Conservation (phyloP, 1,140 invertebrate genomes). For the Tachypleus tridentatus region DNA sequence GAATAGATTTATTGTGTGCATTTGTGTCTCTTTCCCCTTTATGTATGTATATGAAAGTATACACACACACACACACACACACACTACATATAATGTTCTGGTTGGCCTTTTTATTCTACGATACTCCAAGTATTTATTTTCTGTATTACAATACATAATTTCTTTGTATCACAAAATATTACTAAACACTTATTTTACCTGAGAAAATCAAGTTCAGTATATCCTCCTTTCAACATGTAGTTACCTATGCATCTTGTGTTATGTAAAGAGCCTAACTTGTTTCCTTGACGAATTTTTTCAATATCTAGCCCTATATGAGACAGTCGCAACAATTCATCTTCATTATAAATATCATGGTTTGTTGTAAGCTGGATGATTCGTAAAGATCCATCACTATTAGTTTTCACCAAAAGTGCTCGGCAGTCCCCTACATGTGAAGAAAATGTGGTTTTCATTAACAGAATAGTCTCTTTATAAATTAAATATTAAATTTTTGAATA, state of each 20-base stretch:
- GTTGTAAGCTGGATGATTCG: constrained; percentile 65
- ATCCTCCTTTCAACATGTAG: constrained; percentile 72
- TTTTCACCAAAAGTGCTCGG: constrained; percentile 65
- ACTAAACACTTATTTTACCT: constrained; percentile 24
- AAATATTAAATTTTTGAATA: too few relatives aligned
- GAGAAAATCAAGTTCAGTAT: constrained; percentile 62
- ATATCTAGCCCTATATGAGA: constrained; percentile 54
- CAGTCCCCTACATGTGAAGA: constrained; percentile 40
- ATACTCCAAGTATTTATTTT: neutral
- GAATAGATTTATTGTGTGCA: too few relatives aligned
- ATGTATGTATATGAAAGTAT: too few relatives aligned
- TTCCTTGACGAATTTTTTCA: constrained; percentile 46
- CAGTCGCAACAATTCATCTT: constrained; percentile 63
- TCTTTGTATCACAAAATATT: too few relatives aligned
- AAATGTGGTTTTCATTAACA: neutral
- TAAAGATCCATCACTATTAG: constrained; percentile 63
- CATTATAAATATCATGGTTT: constrained; percentile 70
- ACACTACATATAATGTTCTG: too few relatives aligned
- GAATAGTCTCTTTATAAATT: too few relatives aligned
- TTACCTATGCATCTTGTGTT: constrained; percentile 67
- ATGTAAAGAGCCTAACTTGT: constrained; percentile 40
- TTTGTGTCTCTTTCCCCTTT: too few relatives aligned
- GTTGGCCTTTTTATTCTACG: neutral
- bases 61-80: too few relatives aligned
- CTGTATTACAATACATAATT: neutral